Base-by-base conservation (phyloP, 2,888 invertebrate genomes). In the Mythimna albipuncta region DNA sequence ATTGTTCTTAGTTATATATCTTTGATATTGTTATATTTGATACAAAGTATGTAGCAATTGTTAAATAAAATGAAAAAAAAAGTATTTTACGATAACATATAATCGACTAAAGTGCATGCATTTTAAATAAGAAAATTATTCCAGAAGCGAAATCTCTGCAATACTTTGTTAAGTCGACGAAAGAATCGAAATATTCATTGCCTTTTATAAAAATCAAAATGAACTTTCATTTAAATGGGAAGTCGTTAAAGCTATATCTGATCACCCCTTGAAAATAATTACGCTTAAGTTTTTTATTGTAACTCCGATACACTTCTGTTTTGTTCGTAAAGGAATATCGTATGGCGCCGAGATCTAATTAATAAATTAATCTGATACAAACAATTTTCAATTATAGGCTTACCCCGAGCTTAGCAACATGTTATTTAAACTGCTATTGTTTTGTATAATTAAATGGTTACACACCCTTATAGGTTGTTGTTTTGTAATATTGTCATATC, bases 281-380 rank as follows among this genome's bases (percentile, higher is more conserved):
- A 35, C 54, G 19, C 16, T 59, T 47, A 64, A 54, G 73, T 41
- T 73, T 67, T 58, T 38, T 35, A 59, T 64, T 50, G 19, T 76
- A 50, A 52, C 55, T 64, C 63, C 65, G 26, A 19, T 55, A 62
- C 35, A 66, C 59, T 65, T 52, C 58, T 73, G 78, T 78, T 59
- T 26, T 19, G 32, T 47, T 79, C 57, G 21, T 71, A 71, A 81
- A 77, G 44, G 64, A 65, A 75, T 69, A 65, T 65, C 61, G 55
- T 72, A 50, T 58, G 47, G 32, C 65, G 35, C 68, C 44, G 38
- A 67, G 78, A 74, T 61, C 79, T 74, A 82, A 80, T 80, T 80
- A 80, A 82, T 80, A 74, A 82, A 82, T 72, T 81, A 77, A 82
- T 80, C 79, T 64, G 79, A 78, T 73, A 69, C 74, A 82, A 73